phyloP scores from a whole-genome alignment of 2,888 invertebrate species.

The Tubiluchus corallicola region DNA sequence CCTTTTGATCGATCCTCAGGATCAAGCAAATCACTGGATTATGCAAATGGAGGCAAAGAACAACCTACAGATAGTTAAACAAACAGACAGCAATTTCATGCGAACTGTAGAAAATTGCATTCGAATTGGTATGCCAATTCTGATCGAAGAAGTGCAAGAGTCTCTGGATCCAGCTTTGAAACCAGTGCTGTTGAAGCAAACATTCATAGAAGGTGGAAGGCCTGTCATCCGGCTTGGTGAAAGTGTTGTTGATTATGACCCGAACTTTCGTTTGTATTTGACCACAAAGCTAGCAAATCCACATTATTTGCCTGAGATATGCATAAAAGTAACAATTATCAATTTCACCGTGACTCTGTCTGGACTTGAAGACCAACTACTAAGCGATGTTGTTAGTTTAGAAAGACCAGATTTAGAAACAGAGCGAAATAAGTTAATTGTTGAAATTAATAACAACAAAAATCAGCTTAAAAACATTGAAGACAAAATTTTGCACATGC shows the following conservation, averaged over 20 bases:
- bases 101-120: conserved; percentile 30
- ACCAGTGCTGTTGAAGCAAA: conserved; percentile 43
- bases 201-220: conserved; percentile 38
- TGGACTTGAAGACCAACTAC: conserved; percentile 29
- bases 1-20: conserved; percentile 32
- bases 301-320: conserved; percentile 30
- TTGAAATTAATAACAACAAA: conserved; percentile 29
- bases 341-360: conserved; percentile 30
- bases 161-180: conserved; percentile 30
- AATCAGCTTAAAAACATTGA: conserved; percentile 31
- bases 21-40: conserved; percentile 32
- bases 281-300: conserved; percentile 31
- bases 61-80: conserved; percentile 28
- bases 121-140: conserved; percentile 29
- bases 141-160: conserved; percentile 18
- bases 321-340: conserved; percentile 31
- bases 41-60: conserved; percentile 26
- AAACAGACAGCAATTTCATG: conserved; percentile 27
- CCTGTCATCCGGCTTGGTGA: conserved; percentile 29
- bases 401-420: conserved; percentile 32
- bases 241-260: conserved; percentile 30
- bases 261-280: conserved; percentile 31
- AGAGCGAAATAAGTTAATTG: conserved; percentile 29
- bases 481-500: conserved; percentile 29
- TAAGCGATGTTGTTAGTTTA: conserved; percentile 21